Conservation (phyloP, 2,113 vertebrate species). For the Saiga tatarica region DNA sequence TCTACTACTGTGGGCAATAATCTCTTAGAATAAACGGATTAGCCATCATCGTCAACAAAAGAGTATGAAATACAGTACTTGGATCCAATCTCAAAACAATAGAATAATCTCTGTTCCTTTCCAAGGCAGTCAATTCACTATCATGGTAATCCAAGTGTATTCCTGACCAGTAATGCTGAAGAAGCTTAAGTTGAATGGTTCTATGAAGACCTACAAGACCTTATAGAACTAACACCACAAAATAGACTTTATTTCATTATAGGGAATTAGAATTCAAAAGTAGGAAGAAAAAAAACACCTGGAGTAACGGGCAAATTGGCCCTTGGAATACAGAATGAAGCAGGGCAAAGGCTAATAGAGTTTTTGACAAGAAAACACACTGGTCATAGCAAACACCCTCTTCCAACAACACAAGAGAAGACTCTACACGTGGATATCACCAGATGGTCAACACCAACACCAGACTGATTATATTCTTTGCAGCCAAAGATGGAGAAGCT, state of each 20-base stretch:
- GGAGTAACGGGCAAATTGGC: not conserved
- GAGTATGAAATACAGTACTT: not conserved
- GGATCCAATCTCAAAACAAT: not conserved
- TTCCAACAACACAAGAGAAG: not conserved
- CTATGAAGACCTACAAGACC: not conserved
- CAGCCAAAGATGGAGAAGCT: not conserved
- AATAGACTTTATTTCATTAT: not conserved
- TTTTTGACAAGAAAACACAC: not conserved
- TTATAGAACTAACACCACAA: not conserved
- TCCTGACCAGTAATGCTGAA: not conserved
- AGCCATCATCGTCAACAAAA: not conserved
- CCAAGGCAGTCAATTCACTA: not conserved
- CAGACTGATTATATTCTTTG: not conserved
- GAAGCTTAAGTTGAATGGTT: not conserved
- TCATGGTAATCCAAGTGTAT: not conserved
- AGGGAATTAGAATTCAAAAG: not conserved
- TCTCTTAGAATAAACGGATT: not conserved
- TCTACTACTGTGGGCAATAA: not conserved
- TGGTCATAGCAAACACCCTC: not conserved
- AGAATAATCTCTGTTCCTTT: not conserved
- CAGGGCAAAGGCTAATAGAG: not conserved
- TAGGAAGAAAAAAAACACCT: not conserved
- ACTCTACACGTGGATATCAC: not conserved
- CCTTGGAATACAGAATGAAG: not conserved
- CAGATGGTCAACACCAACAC: not conserved